Base-by-base conservation (phyloP, 2,797 vertebrate species). In the Sebastes trivittatus region DNA sequence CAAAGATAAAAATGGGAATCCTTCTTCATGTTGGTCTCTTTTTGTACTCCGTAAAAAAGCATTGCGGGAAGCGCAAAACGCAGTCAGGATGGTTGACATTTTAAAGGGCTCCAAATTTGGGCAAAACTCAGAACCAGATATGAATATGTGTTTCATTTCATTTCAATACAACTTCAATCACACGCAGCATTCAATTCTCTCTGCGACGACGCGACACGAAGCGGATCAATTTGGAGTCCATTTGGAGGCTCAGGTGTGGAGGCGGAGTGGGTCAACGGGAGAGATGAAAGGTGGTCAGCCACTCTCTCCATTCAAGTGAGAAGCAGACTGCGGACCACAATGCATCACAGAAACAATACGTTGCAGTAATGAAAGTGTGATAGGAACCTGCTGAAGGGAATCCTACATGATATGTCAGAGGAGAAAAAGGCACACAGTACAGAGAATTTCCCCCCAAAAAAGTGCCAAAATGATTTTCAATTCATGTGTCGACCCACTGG, bases 351-450 rank as follows among this genome's bases (percentile, higher is more conserved):
- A 95, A 71, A 93, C 94, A 94, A 95, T 95, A 93, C 73, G 85
- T 82, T 81, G 84, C 81, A 88, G 90, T 95, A 94, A 95, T 95
- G 93, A 94, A 94, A 94, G 91, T 92, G 91, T 93, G 93, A 95
- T 95, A 76, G 93, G 89, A 92, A 90, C 89, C 90, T 85, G 88
- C 89, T 95, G 92, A 87, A 94, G 92, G 92, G 91, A 91, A 92
- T 92, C 93, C 75, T 85, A 77, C 83, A 67, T 62, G 88, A 86
- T 88, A 77, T 72, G 74, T 75, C 69, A 61, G 83, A 86, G 82
- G n/a, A 77, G 84, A 74, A 56, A 84, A 63, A 56, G 32, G 38
- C 77, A 42, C 70, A 75, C 49, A 16, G 72, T 34, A 30, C 80
- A 56, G 23, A 80, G 46, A 87, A 38, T 34, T 52, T 22, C 49